Percentiles rank a stretch among this genome's conserved stretches.
Evolutionary conservation across 2,797 vertebrate genomes (phyloP).

Genomic region (Sebastiscus tertius): DNA sequence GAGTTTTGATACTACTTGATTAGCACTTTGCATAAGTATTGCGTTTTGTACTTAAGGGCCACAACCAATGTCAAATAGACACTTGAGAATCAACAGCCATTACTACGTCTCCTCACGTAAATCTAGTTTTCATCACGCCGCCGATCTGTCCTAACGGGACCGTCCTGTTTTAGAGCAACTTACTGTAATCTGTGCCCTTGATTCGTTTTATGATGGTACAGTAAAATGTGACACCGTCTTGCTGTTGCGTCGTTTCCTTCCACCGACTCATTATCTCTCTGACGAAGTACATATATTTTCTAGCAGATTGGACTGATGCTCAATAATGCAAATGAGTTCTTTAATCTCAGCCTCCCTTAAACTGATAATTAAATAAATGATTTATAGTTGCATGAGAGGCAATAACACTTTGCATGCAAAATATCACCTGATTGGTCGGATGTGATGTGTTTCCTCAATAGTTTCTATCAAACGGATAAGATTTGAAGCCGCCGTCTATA

Average conservation of each 20-base stretch:
- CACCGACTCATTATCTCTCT: constrained; percentile 59
- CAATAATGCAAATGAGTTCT: constrained; percentile 73
- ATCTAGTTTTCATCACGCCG: constrained; percentile 41
- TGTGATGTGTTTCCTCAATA: constrained; percentile 38
- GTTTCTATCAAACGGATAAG: constrained; percentile 31
- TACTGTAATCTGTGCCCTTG: constrained; percentile 28
- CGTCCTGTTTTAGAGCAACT: constrained; percentile 36
- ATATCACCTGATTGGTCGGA: constrained; percentile 46
- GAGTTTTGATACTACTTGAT: constrained; percentile 73
- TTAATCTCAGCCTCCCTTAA: constrained; percentile 59
- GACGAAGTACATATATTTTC: constrained; percentile 60
- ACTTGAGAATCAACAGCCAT: constrained; percentile 71
- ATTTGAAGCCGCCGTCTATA: constrained; percentile 17
- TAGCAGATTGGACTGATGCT: constrained; percentile 54
- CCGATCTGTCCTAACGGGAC: constrained; percentile 35
- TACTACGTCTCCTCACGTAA: constrained; percentile 57
- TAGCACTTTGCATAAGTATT: constrained; percentile 71
- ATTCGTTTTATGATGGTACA: constrained; percentile 52
- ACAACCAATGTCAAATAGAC: constrained; percentile 73
- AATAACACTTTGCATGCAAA: constrained; percentile 54
- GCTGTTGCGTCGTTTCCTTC: constrained; percentile 43
- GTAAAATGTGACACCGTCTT: constrained; percentile 57
- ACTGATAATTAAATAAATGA: constrained; percentile 67
- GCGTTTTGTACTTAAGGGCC: constrained; percentile 66
- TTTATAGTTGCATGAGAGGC: constrained; percentile 48